Base-by-base conservation (phyloP, 2,888 invertebrate species). In the Cryptus armator region DNA sequence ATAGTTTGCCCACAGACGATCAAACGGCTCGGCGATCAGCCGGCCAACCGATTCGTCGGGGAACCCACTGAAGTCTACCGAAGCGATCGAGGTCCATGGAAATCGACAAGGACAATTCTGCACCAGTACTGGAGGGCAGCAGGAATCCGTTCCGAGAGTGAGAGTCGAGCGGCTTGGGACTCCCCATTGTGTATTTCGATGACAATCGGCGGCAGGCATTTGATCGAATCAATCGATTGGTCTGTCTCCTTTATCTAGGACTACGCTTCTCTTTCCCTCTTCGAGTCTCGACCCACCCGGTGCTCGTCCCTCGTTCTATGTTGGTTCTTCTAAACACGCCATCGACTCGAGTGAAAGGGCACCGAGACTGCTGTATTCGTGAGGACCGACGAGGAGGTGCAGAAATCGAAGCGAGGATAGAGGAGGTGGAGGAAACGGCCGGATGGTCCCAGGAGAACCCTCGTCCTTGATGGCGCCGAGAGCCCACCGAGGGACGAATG, bases 191-290 rank as follows among this genome's bases (percentile, higher is more conserved):
- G 90, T 90, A 89, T 89, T 90, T 87, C 88, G 89, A 92, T 92
- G 91, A 92, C 92, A 92, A 92, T 92, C 92, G 91, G 87, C 87
- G 84, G 89, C 87, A 86, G 90, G 91, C 91, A 89, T 92, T 92
- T 91, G 92, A 92, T 92, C 90, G 90, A 92, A 92, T 92, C 90
- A 91, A 91, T 90, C 91, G 90, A 92, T 92, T 88, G 89, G 86
- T 91, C 90, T 89, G 89, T 88, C 85, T 80, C 79, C 67, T 72
- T 67, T 59, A 67, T 66, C 71, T 51, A 37, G 24, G 62, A 32
- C 48, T 46, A 64, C 68, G 14, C 37, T 64, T 48, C 78, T 46
- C 68, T 32, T 66, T 51, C 53, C 53, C n/a, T 62, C 16, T 56
- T 44, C 9, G 19, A 9, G 71, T 44, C 29, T 43, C 70, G 19